phyloP scores from a whole-genome alignment of 1,140 invertebrate species.

The Rhysida immarginata region DNA sequence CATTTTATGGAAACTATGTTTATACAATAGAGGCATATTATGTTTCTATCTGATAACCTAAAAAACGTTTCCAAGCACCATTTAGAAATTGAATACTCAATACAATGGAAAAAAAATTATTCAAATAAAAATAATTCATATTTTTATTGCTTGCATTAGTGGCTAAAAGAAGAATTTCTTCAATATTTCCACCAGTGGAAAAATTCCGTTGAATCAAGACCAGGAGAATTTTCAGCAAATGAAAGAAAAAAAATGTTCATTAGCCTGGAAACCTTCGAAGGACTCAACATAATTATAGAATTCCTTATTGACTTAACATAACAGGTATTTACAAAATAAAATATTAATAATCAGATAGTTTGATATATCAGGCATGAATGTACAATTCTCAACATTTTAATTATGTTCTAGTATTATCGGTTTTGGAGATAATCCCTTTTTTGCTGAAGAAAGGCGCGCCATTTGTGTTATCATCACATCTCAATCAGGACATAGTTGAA shows the following conservation, averaged over 20 bases:
- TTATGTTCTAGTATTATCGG: neutral
- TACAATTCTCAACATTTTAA: neutral
- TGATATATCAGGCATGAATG: neutral
- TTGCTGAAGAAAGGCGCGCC: neutral
- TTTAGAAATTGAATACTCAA: no score
- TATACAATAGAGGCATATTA: no score
- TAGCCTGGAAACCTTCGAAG: neutral
- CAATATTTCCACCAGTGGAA: neutral
- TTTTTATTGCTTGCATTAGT: neutral
- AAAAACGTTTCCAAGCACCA: no score
- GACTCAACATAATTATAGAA: no score
- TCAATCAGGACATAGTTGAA: slow-evolving; percentile 5
- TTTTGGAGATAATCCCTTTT: neutral
- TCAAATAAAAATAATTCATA: no score
- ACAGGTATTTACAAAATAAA: neutral
- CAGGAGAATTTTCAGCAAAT: neutral
- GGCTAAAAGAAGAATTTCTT: neutral
- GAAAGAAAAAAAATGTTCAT: slow-evolving; percentile 4
- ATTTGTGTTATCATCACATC: neutral
- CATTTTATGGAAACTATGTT: no score
- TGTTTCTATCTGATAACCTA: no score
- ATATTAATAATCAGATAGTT: neutral
- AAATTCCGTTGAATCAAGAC: neutral
- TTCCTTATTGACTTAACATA: no score
- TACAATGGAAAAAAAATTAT: no score